Percentiles rank a stretch among this genome's conserved stretches.
Evolutionary conservation across 1,140 invertebrate genomes (phyloP).

Genomic region (Lepidostoma basale): DNA sequence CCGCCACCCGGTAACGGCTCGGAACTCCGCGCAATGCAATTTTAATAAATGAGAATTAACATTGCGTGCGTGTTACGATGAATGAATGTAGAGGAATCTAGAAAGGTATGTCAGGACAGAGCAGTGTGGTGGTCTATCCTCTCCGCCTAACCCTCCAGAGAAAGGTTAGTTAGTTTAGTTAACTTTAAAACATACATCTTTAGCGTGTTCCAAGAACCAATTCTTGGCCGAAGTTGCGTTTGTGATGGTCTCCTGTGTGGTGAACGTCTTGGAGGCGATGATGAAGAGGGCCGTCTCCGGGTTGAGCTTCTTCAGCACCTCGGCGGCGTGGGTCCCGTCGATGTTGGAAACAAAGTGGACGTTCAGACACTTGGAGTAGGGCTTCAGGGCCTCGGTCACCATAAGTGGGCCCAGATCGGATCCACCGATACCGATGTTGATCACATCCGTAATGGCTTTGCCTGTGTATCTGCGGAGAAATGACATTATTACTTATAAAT

Average conservation of each 20-base stretch:
- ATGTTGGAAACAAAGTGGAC: conserved; percentile 99
- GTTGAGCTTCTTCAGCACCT: conserved; percentile 88
- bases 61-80: no score
- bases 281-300: conserved; percentile 97
- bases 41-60: no score
- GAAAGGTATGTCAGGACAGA: no score
- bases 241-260: conserved; percentile 99
- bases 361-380: conserved; percentile 85
- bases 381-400: conserved; percentile 97
- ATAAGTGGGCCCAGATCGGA: conserved; percentile 98
- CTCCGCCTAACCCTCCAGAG: no score
- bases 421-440: conserved; percentile 99
- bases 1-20: no score
- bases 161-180: no score
- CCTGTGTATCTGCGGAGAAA: conserved; percentile 80
- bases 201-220: conserved; percentile 89
- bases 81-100: no score
- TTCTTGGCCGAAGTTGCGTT: conserved; percentile 96
- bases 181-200: conserved; percentile 84
- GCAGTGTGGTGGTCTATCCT: no score
- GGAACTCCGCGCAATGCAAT: no score
- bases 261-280: conserved; percentile 99
- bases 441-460: conserved; percentile 94
- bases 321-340: conserved; percentile 97
- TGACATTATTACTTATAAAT: background rate